Percentiles rank a stretch among this genome's conserved stretches.
phyloP scores from a whole-genome alignment of 2,888 invertebrate genomes.

The Idaea dimidiata region DNA sequence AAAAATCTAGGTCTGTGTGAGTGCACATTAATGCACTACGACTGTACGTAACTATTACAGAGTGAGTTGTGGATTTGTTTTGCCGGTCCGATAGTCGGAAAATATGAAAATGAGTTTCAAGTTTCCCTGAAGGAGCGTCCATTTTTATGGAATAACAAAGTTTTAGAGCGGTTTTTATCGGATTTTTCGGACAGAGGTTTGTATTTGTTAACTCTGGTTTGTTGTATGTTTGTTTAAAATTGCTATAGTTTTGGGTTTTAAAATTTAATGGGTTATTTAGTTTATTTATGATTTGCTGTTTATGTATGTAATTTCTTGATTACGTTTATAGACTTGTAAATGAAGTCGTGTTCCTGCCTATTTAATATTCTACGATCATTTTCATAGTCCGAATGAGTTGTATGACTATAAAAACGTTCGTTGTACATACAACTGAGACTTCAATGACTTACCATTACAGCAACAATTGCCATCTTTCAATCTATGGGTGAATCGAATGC shows the following conservation, averaged over 20 bases:
- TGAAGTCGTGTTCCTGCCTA: too few relatives aligned
- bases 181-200: constrained; percentile 22
- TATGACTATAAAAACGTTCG: too few relatives aligned
- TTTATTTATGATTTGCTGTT: too few relatives aligned
- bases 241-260: not conserved
- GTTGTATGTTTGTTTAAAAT: not conserved
- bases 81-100: constrained; percentile 65
- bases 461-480: too few relatives aligned
- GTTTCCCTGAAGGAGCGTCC: constrained; percentile 49
- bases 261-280: too few relatives aligned
- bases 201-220: not conserved
- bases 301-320: too few relatives aligned
- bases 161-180: constrained; percentile 20
- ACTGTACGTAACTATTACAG: constrained; percentile 66
- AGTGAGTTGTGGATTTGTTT: constrained; percentile 77
- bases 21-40: constrained; percentile 68
- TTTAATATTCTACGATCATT: too few relatives aligned
- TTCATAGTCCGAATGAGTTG: too few relatives aligned
- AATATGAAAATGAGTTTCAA: constrained; percentile 74
- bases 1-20: constrained; percentile 13
- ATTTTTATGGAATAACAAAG: constrained; percentile 44
- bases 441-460: too few relatives aligned
- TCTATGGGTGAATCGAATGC: too few relatives aligned
- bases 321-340: too few relatives aligned
- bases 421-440: too few relatives aligned